Evolutionary conservation across 2,113 vertebrate genomes (phyloP), one percentile per base, ranked within the genome.

Genomic region (Lagopus muta): DNA sequence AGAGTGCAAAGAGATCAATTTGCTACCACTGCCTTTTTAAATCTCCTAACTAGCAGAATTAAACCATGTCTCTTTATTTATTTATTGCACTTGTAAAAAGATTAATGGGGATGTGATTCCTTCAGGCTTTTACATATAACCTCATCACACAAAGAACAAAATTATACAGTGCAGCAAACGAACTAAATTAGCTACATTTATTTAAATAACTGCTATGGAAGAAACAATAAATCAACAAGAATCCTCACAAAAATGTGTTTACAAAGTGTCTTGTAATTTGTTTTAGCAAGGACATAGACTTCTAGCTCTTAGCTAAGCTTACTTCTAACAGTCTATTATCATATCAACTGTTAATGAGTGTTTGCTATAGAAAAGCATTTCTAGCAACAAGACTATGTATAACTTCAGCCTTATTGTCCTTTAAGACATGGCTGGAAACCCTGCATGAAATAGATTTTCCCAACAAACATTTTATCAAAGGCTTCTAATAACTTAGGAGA

Each of bases 221-320:
- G 96, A 98, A 97, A 98, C 97, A 98, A 98, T 98, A 98, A 97
- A 98, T 98, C 97, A 97, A 98, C 97, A 98, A 97, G 92, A 97
- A 97, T 96, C 88, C 88, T 94, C 86, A 97, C 95, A 97, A 96
- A 97, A 98, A 98, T 91, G 93, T 97, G 96, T 98, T 98, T 97
- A 98, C 96, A 97, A 97, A 96, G 92, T 96, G 85, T 96, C 96
- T 97, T 96, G 91, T 96, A 97, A 97, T 98, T 98, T 97, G 93
- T 98, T 98, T 97, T 97, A 97, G 93, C 96, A 95, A 97, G 95
- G 97, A 98, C 95, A 97, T 75, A 96, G 96, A 93, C 86, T 97
- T 96, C 95, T 96, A 97, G 96, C 97, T 98, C 96, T 97, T 96
- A 97, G 97, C 97, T 97, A 98, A 97, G 88, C 94, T 97, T 93